Percentiles rank a stretch among this genome's conserved stretches.
phyloP scores from a whole-genome alignment of 2,888 invertebrate genomes.

The Eupithecia centaureata region DNA sequence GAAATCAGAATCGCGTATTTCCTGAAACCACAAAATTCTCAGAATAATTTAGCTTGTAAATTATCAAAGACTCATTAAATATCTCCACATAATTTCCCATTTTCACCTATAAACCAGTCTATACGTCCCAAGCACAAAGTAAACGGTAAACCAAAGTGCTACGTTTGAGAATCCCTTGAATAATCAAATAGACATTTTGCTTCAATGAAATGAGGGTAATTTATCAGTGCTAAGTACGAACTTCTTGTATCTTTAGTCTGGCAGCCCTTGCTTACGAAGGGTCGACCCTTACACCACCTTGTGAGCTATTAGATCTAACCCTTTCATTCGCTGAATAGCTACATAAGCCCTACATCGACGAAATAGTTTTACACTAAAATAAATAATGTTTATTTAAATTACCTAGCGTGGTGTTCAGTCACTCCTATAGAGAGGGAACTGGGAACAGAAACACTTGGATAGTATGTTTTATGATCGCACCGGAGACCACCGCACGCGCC shows the following conservation, averaged over 20 bases:
- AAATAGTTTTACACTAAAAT: constrained; percentile 1
- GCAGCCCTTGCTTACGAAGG: constrained; percentile 40
- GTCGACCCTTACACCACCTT: constrained; percentile 34
- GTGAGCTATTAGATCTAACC: constrained; percentile 21
- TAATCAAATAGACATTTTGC: neutral
- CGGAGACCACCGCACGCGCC: no score
- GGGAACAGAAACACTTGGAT: no score
- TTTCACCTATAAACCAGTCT: neutral
- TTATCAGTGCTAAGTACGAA: constrained; percentile 43
- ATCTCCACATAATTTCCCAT: constrained; percentile 7
- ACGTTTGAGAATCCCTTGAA: constrained; percentile 10
- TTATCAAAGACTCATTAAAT: neutral
- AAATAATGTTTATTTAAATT: neutral
- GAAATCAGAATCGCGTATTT: neutral
- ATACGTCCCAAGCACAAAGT: neutral
- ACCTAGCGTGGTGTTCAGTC: no score
- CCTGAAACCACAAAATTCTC: neutral
- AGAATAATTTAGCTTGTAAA: neutral
- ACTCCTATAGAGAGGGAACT: no score
- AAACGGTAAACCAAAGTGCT: no score
- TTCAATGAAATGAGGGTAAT: constrained; percentile 25
- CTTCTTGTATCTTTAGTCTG: constrained; percentile 41
- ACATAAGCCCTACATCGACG: neutral
- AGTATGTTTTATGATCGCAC: no score
- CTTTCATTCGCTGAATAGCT: constrained; percentile 31